Base-by-base conservation (phyloP, 2,888 invertebrate genomes). In the Lycophotia porphyrea region DNA sequence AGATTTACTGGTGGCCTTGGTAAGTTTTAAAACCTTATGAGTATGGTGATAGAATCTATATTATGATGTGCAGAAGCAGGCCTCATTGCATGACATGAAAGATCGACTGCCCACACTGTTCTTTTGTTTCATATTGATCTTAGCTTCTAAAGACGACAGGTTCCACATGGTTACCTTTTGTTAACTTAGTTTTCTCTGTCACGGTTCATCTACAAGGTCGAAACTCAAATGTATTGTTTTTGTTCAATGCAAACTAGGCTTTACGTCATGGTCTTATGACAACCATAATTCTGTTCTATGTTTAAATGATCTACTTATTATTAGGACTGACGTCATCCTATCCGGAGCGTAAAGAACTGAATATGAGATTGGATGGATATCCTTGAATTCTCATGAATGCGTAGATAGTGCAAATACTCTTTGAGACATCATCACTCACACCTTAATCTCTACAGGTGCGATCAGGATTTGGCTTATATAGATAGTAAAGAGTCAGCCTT, bases 261-360 rank as follows among this genome's bases (percentile, higher is more conserved):
- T 67, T 39, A 60, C 34, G 58, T 52, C 49, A 82, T 71, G 34
- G 34, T 68, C 49, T 64, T 47, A 15, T n/a, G 52, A 31, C 42
- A 34, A 55, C 52, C n/a, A 49, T 42, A 36, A 18, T 52, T 44
- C 13, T 49, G 24, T 18, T 52, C 3, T 49, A 21, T 70, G 60
- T 80, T 49, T 49, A 39, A 76, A 81, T 27, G 39, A 52, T 81
- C 63, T 52, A 66, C 49, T 63, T 81, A 79, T 63, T 70, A 65
- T 60, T 21, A 61, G 75, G 58, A 36, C 9, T 81, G 75, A 69
- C 52, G 60, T 65, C 81, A 80, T 49, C 1, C 7, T 18, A 31
- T 5, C 15, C 68, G 9, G 80, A 68, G 24, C 60, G 31, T 15
- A 44, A 5, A 31, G 58, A 65, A 34, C 31, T 36, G 21, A 47